phyloP scores from a whole-genome alignment of 2,797 vertebrate genomes.

The Tiaroga cobitis region DNA sequence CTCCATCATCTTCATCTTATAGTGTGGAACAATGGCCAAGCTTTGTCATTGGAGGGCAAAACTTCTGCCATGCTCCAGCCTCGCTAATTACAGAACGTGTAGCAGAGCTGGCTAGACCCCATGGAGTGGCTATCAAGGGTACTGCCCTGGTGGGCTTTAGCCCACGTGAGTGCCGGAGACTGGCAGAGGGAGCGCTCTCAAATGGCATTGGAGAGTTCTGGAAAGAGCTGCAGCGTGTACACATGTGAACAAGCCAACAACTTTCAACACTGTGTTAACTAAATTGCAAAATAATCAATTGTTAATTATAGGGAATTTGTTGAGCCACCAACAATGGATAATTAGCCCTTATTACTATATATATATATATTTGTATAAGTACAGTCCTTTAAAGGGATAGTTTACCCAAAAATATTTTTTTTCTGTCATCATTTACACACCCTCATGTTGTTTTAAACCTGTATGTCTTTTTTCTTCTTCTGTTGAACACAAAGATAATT shows the following conservation, averaged over 20 bases:
- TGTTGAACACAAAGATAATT: not conserved
- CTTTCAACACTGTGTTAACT: not conserved
- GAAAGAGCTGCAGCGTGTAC: conserved; percentile 70
- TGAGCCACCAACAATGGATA: not conserved
- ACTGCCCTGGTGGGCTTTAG: conserved; percentile 77
- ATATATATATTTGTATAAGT: not conserved
- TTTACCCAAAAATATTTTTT: not conserved
- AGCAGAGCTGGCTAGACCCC: conserved; percentile 67
- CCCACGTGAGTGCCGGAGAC: conserved; percentile 73
- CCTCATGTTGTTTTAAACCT: not conserved
- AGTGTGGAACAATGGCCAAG: conserved; percentile 59
- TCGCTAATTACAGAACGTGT: conserved; percentile 73
- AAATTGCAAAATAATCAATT: not conserved
- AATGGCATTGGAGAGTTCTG: conserved; percentile 77
- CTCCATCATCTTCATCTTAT: not conserved
- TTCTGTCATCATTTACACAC: not conserved
- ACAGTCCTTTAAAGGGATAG: not conserved
- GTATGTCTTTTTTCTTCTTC: not conserved
- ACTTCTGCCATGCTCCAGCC: conserved; percentile 72
- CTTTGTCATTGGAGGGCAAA: conserved; percentile 67
- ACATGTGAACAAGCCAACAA: conserved; percentile 69
- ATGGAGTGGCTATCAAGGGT: conserved; percentile 67
- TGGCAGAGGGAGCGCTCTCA: conserved; percentile 74
- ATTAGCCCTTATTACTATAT: not conserved
- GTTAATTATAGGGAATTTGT: not conserved